Evolutionary conservation across 2,113 vertebrate genomes (phyloP).

Genomic region (Sclerurus mexicanus): DNA sequence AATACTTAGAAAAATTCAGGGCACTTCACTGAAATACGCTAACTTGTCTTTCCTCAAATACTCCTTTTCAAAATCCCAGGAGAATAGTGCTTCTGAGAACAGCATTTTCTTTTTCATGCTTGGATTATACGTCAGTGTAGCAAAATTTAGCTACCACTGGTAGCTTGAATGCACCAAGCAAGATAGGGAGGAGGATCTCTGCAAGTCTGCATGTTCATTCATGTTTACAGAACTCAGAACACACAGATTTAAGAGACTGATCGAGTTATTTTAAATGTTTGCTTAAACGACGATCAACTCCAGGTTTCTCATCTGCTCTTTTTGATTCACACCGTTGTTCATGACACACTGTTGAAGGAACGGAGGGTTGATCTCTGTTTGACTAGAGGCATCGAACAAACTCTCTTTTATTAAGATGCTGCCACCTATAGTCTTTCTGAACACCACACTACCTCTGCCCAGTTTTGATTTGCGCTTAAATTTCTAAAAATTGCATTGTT

Average conservation of each 20-base stretch:
- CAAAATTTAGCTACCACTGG: background rate
- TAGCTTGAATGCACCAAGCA: background rate
- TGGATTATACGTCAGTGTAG: background rate
- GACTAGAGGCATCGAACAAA: background rate
- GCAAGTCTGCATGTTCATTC: background rate
- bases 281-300: background rate
- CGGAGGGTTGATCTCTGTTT: background rate
- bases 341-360: accelerated
- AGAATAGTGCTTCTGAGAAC: background rate
- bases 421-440: conserved; percentile 28
- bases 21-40: background rate
- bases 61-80: background rate
- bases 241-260: background rate
- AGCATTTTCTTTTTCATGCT: background rate
- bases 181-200: background rate
- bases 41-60: background rate
- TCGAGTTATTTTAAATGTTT: background rate
- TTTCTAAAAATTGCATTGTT: background rate
- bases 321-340: background rate
- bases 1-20: background rate
- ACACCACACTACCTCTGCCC: background rate
- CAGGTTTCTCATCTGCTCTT: background rate
- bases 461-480: background rate
- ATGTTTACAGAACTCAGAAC: background rate
- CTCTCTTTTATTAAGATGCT: conserved; percentile 27